Conservation (phyloP, 1,140 invertebrate genomes). For the Phocides pigmalion region DNA sequence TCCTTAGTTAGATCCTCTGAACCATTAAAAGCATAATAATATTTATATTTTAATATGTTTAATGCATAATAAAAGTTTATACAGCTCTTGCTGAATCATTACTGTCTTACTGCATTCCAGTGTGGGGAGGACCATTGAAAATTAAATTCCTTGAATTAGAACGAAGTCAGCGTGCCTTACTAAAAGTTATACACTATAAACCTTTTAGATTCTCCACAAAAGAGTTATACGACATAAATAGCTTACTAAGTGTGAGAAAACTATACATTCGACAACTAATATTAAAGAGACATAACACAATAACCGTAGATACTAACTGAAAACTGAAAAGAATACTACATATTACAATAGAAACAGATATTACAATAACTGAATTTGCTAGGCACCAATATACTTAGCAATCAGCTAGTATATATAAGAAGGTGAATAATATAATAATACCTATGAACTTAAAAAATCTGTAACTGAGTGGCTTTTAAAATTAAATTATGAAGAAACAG, state of each 20-base stretch:
- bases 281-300: constrained; percentile 1
- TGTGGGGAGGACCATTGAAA: constrained; percentile 34
- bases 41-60: too few relatives aligned
- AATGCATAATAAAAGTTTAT: too few relatives aligned
- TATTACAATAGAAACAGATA: neutral
- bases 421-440: neutral
- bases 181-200: constrained; percentile 25
- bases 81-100: too few relatives aligned
- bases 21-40: too few relatives aligned
- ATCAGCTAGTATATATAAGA: neutral
- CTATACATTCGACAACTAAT: constrained; percentile 6
- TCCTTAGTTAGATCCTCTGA: too few relatives aligned
- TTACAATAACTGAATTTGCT: constrained; percentile 7
- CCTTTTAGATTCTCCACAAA: constrained; percentile 18
- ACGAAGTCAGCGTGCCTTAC: constrained; percentile 19
- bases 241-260: constrained; percentile 12
- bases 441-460: too few relatives aligned
- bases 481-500: too few relatives aligned
- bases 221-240: neutral
- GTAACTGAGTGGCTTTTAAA: too few relatives aligned
- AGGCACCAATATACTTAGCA: neutral
- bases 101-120: constrained; percentile 25
- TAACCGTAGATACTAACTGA: neutral
- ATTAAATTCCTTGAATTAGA: constrained; percentile 34
- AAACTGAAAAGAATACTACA: neutral